Conservation (phyloP, 2,888 invertebrate genomes). For the Nasonovia ribisnigri region DNA sequence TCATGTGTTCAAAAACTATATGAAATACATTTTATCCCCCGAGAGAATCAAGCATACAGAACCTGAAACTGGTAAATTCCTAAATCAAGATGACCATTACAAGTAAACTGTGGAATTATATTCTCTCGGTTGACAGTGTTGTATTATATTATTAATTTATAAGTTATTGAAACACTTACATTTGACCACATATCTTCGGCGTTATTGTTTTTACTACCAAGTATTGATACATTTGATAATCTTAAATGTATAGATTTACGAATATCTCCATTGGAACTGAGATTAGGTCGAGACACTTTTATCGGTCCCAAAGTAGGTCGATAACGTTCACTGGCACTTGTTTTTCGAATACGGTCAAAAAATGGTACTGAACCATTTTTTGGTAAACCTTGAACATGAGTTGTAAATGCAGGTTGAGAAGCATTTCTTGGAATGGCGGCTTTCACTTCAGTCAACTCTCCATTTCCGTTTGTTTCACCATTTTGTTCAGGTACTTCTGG, state of each 20-base stretch:
- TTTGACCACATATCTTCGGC: constrained; percentile 71
- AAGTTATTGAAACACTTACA: constrained; percentile 27
- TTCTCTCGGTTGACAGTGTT: neutral
- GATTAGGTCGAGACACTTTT: constrained; percentile 81
- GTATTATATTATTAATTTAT: neutral
- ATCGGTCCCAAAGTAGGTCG: constrained; percentile 88
- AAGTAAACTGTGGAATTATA: neutral
- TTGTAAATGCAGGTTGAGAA: constrained; percentile 87
- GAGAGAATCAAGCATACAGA: neutral
- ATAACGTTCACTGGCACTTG: constrained; percentile 85
- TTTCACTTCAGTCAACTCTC: constrained; percentile 68
- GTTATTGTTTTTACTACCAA: constrained; percentile 75
- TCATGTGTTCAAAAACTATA: neutral
- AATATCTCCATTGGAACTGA: constrained; percentile 83
- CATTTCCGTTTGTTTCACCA: constrained; percentile 42
- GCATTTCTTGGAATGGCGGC: constrained; percentile 81
- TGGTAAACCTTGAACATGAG: constrained; percentile 80
- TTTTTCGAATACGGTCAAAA: constrained; percentile 87
- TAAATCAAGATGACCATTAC: neutral
- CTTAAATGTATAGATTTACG: constrained; percentile 75
- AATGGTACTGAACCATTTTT: constrained; percentile 93
- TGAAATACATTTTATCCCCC: neutral
- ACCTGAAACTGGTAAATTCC: neutral
- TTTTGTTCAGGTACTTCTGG: constrained; percentile 68
- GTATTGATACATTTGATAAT: constrained; percentile 74